A percentile compares a stretch with the other conserved stretches of the same genome.
Conservation (phyloP, 2,113 vertebrate species). For the Aldabrachelys gigantea region DNA sequence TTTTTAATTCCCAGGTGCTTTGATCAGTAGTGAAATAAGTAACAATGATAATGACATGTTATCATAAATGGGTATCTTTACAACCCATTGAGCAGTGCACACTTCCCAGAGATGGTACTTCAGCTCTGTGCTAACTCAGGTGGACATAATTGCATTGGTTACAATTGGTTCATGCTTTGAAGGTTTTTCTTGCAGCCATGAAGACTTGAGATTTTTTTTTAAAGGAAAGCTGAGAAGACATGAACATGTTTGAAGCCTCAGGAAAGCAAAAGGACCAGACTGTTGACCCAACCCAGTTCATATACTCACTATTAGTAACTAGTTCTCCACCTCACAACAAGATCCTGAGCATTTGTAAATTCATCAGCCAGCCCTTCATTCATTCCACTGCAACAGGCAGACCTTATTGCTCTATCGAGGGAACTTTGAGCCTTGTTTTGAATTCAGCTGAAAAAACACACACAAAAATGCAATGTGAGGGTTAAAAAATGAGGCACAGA, state of each 20-base stretch:
- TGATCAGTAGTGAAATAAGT: constrained; percentile 68
- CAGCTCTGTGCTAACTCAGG: constrained; percentile 37
- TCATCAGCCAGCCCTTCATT: neutral
- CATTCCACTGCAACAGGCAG: neutral
- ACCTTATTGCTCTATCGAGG: constrained; percentile 14
- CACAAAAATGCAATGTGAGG: constrained; percentile 48
- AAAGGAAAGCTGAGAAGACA: constrained; percentile 10
- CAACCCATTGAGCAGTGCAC: constrained; percentile 69
- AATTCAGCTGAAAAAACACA: constrained; percentile 30
- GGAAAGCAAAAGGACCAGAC: constrained; percentile 10
- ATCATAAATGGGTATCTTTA: constrained; percentile 68
- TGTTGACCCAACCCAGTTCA: constrained; percentile 16
- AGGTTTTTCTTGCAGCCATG: constrained; percentile 44
- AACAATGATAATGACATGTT: constrained; percentile 59
- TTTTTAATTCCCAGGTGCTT: constrained; percentile 38
- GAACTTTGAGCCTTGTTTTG: constrained; percentile 42
- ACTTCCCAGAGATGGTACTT: constrained; percentile 53
- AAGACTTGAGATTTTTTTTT: constrained; percentile 15
- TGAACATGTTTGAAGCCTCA: neutral
- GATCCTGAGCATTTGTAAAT: neutral
- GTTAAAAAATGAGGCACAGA: constrained; percentile 1
- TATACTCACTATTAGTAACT: constrained; percentile 12
- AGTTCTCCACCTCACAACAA: neutral
- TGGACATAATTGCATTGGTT: constrained; percentile 35
- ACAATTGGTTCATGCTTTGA: constrained; percentile 47